phyloP scores from a whole-genome alignment of 2,797 vertebrate genomes.

The Pristis pectinata region DNA sequence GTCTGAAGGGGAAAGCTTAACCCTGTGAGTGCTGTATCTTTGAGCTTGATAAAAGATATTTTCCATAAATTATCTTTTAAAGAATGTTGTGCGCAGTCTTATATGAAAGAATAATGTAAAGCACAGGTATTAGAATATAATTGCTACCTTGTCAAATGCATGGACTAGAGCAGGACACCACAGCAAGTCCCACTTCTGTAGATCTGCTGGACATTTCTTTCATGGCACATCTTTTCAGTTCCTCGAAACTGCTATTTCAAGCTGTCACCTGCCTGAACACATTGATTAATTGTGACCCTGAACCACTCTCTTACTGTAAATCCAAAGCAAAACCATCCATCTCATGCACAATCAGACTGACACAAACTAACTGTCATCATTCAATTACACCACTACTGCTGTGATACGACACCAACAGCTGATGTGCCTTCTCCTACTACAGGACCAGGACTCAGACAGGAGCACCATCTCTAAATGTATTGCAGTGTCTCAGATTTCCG shows the following conservation, averaged over 20 bases:
- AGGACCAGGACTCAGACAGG: background rate
- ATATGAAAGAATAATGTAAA: background rate
- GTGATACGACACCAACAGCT: background rate
- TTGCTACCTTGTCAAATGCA: background rate
- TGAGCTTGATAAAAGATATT: background rate
- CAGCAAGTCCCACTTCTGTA: background rate
- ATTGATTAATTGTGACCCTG: background rate
- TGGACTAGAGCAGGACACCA: background rate
- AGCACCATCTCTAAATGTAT: background rate
- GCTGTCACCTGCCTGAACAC: background rate
- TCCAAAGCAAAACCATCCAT: slow-evolving; percentile 10
- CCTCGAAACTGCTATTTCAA: background rate
- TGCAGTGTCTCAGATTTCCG: too few species aligned
- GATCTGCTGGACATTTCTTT: background rate
- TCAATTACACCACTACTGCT: background rate
- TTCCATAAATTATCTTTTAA: background rate
- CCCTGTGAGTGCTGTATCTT: background rate
- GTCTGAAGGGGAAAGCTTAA: background rate
- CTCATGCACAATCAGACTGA: background rate
- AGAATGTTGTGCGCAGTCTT: background rate
- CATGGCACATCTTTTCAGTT: background rate
- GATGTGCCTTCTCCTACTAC: background rate
- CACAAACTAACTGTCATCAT: background rate
- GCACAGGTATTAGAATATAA: background rate
- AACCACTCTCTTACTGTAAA: background rate